Percentiles rank a stretch among this genome's conserved stretches.
phyloP scores from a whole-genome alignment of 1,140 invertebrate species.

The Caenorhabditis remanei region DNA sequence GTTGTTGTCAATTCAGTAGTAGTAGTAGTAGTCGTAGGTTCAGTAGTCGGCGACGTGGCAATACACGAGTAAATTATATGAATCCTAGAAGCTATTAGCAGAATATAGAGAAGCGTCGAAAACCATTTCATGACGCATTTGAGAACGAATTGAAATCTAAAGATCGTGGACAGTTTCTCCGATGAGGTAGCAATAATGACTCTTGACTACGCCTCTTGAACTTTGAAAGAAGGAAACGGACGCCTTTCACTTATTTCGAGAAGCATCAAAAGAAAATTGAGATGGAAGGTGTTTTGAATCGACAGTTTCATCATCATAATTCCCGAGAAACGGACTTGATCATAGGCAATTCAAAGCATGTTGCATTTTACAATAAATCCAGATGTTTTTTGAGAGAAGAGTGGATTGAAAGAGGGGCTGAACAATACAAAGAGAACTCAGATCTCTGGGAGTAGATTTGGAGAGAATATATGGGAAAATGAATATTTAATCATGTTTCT shows the following conservation, averaged over 20 bases:
- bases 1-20: conserved; percentile 41
- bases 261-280: neutral
- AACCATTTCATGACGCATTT: conserved; percentile 53
- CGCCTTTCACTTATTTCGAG: conserved; percentile 22
- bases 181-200: conserved; percentile 43
- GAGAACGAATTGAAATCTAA: conserved; percentile 10
- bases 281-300: conserved; percentile 5
- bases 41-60: conserved; percentile 20
- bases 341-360: neutral
- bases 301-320: conserved; percentile 32
- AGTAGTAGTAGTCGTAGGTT: conserved; percentile 3
- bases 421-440: too few species aligned
- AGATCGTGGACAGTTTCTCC: conserved; percentile 31
- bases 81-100: neutral
- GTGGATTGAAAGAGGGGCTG: neutral
- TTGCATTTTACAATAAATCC: conserved; percentile 9
- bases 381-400: neutral
- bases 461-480: too few species aligned
- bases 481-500: too few species aligned
- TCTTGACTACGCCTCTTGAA: conserved; percentile 55
- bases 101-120: conserved; percentile 39
- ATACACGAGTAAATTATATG: conserved; percentile 26
- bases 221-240: conserved; percentile 39
- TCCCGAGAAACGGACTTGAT: conserved; percentile 15
- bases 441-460: too few species aligned